A percentile compares a stretch with the other conserved stretches of the same genome.
Evolutionary conservation across 2,888 invertebrate genomes (phyloP).

Genomic region (Lepidonotus clava): DNA sequence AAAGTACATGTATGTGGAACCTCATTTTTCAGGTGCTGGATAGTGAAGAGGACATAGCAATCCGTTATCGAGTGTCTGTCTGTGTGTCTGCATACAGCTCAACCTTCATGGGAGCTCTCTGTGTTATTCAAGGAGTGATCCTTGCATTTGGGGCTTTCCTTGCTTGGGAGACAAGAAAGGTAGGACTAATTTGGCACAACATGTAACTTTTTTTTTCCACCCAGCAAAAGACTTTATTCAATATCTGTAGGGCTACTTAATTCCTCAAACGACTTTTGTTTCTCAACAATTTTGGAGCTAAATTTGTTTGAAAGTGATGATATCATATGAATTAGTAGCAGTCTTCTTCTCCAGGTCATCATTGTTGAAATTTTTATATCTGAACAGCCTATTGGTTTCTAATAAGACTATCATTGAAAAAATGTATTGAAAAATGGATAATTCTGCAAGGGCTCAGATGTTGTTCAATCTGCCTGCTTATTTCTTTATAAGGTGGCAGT

Average conservation of each 20-base stretch:
- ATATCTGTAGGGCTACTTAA: not conserved
- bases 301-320: not conserved
- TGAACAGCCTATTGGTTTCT: not conserved
- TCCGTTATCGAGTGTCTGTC: conserved; percentile 50
- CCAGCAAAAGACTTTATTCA: not conserved
- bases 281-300: not conserved
- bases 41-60: conserved; percentile 43
- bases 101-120: conserved; percentile 68
- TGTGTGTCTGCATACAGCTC: conserved; percentile 51
- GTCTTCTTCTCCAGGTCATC: too few species aligned
- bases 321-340: too few species aligned
- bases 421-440: too few species aligned
- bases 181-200: conserved; percentile 30
- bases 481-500: conserved; percentile 23
- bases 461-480: too few species aligned
- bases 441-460: too few species aligned
- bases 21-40: conserved; percentile 22
- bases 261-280: not conserved
- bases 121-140: conserved; percentile 69
- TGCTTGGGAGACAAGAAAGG: conserved; percentile 71
- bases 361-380: too few species aligned
- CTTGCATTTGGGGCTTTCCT: conserved; percentile 71
- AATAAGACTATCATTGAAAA: too few species aligned
- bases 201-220: not conserved
- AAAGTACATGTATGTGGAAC: too few species aligned